Conservation (phyloP, 2,888 invertebrate genomes). For the Pegoplata infirma region DNA sequence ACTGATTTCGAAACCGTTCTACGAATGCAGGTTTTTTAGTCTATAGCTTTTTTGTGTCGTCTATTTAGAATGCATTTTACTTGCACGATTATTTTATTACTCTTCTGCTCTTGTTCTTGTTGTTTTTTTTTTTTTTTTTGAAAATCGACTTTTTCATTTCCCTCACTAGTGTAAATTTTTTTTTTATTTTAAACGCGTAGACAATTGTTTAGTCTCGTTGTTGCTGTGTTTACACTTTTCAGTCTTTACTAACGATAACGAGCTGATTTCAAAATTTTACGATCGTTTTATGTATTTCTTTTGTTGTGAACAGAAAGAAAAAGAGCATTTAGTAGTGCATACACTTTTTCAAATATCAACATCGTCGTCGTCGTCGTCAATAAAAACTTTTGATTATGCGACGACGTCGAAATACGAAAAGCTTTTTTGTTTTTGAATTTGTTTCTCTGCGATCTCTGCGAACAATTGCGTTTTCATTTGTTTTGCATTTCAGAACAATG, state of each 20-base stretch:
- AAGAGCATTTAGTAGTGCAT: constrained; percentile 25
- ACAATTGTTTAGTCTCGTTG: constrained; percentile 9
- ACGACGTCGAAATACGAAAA: constrained; percentile 17
- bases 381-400: constrained; percentile 27
- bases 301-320: neutral
- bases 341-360: constrained; percentile 7
- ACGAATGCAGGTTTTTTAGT: too few relatives aligned
- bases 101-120: neutral
- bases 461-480: constrained; percentile 53
- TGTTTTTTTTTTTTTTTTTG: neutral
- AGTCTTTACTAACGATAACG: neutral
- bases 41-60: neutral
- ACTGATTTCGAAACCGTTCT: too few relatives aligned
- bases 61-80: constrained; percentile 18
- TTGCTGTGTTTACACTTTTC: neutral
- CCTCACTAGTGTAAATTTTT: constrained; percentile 21
- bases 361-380: too few relatives aligned
- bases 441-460: constrained; percentile 21
- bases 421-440: constrained; percentile 8
- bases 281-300: constrained; percentile 16
- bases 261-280: neutral
- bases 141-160: neutral
- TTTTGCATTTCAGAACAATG: constrained; percentile 71
- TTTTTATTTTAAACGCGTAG: constrained; percentile 39
- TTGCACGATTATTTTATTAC: neutral